Conservation (phyloP, 2,797 vertebrate genomes). For the Schizopygopsis malacanthus region DNA sequence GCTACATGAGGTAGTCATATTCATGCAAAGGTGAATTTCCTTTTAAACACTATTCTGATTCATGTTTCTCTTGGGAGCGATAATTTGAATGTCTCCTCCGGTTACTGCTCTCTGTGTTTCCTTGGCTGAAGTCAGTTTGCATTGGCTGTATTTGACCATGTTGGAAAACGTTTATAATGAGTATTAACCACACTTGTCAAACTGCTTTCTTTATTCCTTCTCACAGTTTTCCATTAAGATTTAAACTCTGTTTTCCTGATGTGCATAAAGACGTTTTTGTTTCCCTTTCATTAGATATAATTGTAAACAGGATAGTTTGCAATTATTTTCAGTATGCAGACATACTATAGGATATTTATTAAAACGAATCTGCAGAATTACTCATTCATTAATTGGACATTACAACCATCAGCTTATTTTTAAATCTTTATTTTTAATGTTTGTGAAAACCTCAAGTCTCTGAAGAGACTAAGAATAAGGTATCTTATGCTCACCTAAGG, state of each 20-base stretch:
- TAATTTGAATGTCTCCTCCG: neutral
- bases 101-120: neutral
- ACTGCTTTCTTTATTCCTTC: neutral
- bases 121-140: neutral
- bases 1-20: neutral
- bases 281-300: neutral
- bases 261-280: neutral
- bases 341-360: neutral
- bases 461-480: neutral
- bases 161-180: constrained; percentile 4
- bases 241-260: neutral
- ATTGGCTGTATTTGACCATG: constrained; percentile 8
- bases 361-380: neutral
- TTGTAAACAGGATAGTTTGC: neutral
- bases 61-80: neutral
- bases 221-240: neutral
- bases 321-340: neutral
- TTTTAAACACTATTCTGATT: neutral
- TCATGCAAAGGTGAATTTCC: neutral
- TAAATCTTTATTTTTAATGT: neutral
- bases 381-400: neutral
- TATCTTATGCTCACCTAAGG: neutral
- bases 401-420: neutral
- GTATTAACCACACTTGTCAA: neutral
- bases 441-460: neutral